Evolutionary conservation across 2,113 vertebrate species (phyloP).

Genomic region (Phoxinus phoxinus): DNA sequence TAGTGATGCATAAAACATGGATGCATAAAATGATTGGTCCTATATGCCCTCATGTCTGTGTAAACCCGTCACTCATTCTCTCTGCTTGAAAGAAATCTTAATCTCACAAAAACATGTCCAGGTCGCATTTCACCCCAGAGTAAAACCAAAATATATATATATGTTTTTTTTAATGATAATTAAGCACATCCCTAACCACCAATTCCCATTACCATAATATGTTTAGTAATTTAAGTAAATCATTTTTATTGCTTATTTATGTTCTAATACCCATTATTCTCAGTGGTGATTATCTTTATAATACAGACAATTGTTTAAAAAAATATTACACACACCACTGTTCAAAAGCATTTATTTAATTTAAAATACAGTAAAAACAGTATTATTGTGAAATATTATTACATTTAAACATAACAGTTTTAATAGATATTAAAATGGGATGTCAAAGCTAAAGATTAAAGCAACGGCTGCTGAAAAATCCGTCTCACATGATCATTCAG

Average conservation of each 20-base stretch:
- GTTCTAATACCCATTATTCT: background rate
- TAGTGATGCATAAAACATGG: background rate
- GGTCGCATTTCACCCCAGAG: background rate
- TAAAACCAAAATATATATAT: background rate
- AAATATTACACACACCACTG: background rate
- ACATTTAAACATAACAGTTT: no score
- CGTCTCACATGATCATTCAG: background rate
- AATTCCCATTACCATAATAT: background rate
- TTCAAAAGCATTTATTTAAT: background rate
- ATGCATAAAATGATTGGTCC: no score
- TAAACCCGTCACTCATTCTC: background rate
- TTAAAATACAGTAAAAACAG: background rate
- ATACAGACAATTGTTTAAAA: background rate
- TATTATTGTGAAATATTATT: no score
- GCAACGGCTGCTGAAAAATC: no score
- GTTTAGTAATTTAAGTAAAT: background rate
- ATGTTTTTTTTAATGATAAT: background rate
- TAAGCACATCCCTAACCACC: background rate
- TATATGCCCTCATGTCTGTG: background rate
- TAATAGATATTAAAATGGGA: no score
- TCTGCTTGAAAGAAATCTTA: background rate
- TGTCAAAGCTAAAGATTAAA: no score
- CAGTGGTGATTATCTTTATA: background rate
- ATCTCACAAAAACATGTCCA: background rate
- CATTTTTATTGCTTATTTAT: background rate